Percentiles rank a stretch among this genome's conserved stretches.
These are phyloP conservation scores for Apodemus speciosus DNA, from an alignment of 2,113 vertebrate genomes.

Conservation along the genomic window DNA sequence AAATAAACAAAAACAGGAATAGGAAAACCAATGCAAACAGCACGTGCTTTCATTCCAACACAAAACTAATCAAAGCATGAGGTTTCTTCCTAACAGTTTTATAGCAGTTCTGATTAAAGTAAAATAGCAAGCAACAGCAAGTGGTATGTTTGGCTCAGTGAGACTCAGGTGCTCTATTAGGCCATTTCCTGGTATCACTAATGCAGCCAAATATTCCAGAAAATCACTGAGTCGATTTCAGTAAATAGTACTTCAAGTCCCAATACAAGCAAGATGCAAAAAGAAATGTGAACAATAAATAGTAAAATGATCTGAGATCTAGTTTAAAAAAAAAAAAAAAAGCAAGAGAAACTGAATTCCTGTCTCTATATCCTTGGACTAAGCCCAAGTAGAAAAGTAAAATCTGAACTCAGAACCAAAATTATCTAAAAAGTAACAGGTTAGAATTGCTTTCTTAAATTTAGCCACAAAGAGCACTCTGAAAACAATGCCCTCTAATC, in stretches of 20 bases:
- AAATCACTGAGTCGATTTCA: slow-evolving; percentile 60
- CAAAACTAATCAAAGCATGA: slow-evolving; percentile 25
- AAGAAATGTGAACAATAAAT: slow-evolving; percentile 60
- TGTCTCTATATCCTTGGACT: slow-evolving; percentile 55
- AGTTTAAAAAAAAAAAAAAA: slow-evolving; percentile 38
- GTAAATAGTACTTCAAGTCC: slow-evolving; percentile 51
- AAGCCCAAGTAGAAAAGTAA: slow-evolving; percentile 53
- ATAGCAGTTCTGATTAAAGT: slow-evolving; percentile 56
- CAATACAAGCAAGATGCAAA: slow-evolving; percentile 56
- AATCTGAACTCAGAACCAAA: slow-evolving; percentile 56
- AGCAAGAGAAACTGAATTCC: slow-evolving; percentile 52
- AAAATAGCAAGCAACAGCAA: slow-evolving; percentile 40
- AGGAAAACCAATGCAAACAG: not conserved
- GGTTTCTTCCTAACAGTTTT: slow-evolving; percentile 27
- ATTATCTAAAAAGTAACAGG: slow-evolving; percentile 38
- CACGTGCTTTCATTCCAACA: not conserved
- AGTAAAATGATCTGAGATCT: slow-evolving; percentile 49
- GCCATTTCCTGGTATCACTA: slow-evolving; percentile 67
- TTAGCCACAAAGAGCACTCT: not conserved
- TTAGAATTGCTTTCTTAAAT: slow-evolving; percentile 46
- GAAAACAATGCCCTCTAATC: slow-evolving; percentile 3
- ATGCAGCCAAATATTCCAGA: slow-evolving; percentile 66
- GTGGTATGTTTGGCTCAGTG: slow-evolving; percentile 22
- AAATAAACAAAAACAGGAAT: not conserved
- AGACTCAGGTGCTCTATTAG: slow-evolving; percentile 54